phyloP scores from a whole-genome alignment of 1,140 invertebrate genomes.

The Drosophila neocordata region DNA sequence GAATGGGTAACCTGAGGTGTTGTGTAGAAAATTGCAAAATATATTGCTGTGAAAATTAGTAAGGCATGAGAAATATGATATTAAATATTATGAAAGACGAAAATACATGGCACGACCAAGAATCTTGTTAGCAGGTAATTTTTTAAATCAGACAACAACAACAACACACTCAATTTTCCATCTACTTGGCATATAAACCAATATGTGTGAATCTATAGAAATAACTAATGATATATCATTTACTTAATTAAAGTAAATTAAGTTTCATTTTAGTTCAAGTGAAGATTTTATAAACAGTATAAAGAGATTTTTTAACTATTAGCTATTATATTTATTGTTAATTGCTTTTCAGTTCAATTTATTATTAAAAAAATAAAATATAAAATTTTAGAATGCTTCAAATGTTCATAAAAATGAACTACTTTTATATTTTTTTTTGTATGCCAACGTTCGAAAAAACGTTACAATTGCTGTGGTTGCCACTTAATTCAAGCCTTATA shows the following conservation, averaged over 20 bases:
- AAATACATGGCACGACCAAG: slow-evolving; percentile 59
- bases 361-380: neutral
- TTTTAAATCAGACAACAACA: slow-evolving; percentile 45
- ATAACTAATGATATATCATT: neutral
- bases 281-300: neutral
- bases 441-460: neutral
- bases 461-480: neutral
- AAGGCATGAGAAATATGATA: slow-evolving; percentile 67
- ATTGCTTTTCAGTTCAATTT: neutral
- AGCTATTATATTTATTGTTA: too few species aligned
- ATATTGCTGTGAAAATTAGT: slow-evolving; percentile 49
- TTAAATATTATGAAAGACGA: slow-evolving; percentile 62
- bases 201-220: neutral
- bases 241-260: neutral
- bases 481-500: neutral
- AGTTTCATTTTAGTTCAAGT: neutral
- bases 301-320: too few species aligned
- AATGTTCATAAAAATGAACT: too few species aligned
- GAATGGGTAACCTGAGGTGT: slow-evolving; percentile 65
- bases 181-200: neutral
- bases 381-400: too few species aligned
- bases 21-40: slow-evolving; percentile 71
- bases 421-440: neutral
- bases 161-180: slow-evolving; percentile 51
- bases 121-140: slow-evolving; percentile 65